phyloP scores from a whole-genome alignment of 2,797 vertebrate genomes.

The Synanceia verrucosa region DNA sequence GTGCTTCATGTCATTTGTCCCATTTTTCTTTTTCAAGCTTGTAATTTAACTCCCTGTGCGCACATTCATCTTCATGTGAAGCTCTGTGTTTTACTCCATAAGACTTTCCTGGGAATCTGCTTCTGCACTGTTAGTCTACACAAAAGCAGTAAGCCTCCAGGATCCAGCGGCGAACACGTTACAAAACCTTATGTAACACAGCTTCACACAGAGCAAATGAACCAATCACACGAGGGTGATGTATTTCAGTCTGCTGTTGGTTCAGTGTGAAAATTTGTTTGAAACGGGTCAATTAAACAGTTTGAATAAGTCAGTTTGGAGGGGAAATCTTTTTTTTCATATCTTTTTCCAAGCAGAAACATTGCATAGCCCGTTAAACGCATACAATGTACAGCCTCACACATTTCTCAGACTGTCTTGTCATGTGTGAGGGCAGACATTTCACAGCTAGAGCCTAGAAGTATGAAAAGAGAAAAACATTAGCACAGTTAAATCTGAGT shows the following conservation, averaged over 20 bases:
- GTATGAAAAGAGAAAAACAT: conserved; percentile 1
- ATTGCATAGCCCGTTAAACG: not conserved
- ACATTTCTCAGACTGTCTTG: not conserved
- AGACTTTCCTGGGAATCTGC: conserved; percentile 27
- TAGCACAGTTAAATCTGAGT: not conserved
- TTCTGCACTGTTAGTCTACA: conserved; percentile 22
- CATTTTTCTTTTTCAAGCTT: conserved; percentile 17
- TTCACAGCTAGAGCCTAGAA: not conserved
- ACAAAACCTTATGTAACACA: conserved; percentile 45
- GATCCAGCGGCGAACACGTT: conserved; percentile 41
- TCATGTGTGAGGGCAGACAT: not conserved
- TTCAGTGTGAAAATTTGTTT: conserved; percentile 23
- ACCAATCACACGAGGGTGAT: conserved; percentile 35
- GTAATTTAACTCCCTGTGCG: conserved; percentile 1
- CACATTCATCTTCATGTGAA: conserved; percentile 27
- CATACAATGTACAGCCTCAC: not conserved
- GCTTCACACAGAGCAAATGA: conserved; percentile 18
- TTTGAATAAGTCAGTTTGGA: not conserved
- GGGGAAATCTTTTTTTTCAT: not conserved
- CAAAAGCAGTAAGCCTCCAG: conserved; percentile 27
- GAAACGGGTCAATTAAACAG: conserved; percentile 2
- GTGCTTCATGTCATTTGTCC: conserved; percentile 27
- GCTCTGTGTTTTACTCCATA: not conserved
- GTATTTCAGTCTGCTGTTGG: conserved; percentile 33
- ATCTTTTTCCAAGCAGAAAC: not conserved